These are phyloP conservation scores for Camptogramma bilineatum DNA, from an alignment of 2,888 invertebrate genomes.

Conservation along the genomic window DNA sequence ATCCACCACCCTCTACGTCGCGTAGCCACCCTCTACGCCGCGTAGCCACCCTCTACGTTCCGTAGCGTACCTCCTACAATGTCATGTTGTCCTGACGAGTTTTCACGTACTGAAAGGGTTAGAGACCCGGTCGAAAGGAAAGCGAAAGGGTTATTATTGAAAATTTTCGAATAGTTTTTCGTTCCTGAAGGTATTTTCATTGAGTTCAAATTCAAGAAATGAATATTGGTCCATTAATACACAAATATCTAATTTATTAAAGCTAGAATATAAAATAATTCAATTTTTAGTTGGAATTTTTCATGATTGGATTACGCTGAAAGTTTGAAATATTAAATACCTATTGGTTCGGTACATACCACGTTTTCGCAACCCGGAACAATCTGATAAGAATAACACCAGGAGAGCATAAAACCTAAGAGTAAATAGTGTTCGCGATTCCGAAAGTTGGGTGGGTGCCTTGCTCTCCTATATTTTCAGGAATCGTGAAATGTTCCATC, in stretches of 20 bases:
- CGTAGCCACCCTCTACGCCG: conserved; percentile 25
- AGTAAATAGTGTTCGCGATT: background rate
- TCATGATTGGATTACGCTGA: background rate
- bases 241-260: too few relatives aligned
- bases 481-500: conserved; percentile 1
- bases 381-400: conserved; percentile 22
- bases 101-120: conserved; percentile 83
- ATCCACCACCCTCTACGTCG: conserved; percentile 25
- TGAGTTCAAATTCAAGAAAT: background rate
- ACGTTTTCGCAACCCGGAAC: conserved; percentile 48
- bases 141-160: conserved; percentile 45
- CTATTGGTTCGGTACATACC: background rate
- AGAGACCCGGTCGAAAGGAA: conserved; percentile 63
- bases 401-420: conserved; percentile 22
- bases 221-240: too few relatives aligned
- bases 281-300: background rate
- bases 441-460: background rate
- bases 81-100: conserved; percentile 61
- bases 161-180: conserved; percentile 10
- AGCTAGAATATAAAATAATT: too few relatives aligned
- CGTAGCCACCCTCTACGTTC: conserved; percentile 34
- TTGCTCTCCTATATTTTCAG: background rate
- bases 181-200: conserved; percentile 19
- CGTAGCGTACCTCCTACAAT: conserved; percentile 51
- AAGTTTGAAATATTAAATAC: background rate